Evolutionary conservation across 2,797 vertebrate genomes (phyloP), one percentile per base, ranked within the genome.

Genomic region (Remorina albescens): DNA sequence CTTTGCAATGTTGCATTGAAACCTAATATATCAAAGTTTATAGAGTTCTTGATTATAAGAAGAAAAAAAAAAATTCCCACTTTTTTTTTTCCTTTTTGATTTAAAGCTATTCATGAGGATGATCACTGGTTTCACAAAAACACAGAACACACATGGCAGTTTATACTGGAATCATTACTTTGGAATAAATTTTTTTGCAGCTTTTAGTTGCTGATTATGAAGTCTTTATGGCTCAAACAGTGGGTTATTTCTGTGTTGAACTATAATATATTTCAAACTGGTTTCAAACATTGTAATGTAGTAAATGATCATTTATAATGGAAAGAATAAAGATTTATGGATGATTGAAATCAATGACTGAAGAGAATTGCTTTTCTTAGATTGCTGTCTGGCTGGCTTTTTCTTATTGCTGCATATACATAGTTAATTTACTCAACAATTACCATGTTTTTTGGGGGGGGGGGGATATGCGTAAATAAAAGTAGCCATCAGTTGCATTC

Each of bases 291-390:
- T 73, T 72, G 50, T 76, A 81, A 81, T 85, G 71, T 81, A 80
- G 78, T 69, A 76, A 75, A 86, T 82, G 39, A 86, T 85, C 82
- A 84, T 86, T 76, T 86, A 88, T 82, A 76, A 79, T 69, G 59
- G 23, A 82, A 83, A 89, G 13, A 89, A 89, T 89, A 90, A 91
- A 93, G 79, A 84, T 85, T 80, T 87, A 86, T 84, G 51, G 56
- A 86, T 28, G 37, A 41, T 77, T 70, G n/a, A 62, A 63, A 53
- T 30, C 23, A 16, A 25, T 28, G 49, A 44, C 47, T 44, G 54
- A 57, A 2, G 2, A 37, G 3, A 4, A 21, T 65, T 16, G 1
- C 41, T 59, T 26, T 68, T 50, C 5, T 30, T 65, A 10, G 9
- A 23, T 28, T 44, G 50, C 19, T 50, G 32, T 51, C 16, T 59